A percentile compares a stretch with the other conserved stretches of the same genome.
Evolutionary conservation across 2,113 vertebrate genomes (phyloP).

Genomic region (Chaetops frenatus): DNA sequence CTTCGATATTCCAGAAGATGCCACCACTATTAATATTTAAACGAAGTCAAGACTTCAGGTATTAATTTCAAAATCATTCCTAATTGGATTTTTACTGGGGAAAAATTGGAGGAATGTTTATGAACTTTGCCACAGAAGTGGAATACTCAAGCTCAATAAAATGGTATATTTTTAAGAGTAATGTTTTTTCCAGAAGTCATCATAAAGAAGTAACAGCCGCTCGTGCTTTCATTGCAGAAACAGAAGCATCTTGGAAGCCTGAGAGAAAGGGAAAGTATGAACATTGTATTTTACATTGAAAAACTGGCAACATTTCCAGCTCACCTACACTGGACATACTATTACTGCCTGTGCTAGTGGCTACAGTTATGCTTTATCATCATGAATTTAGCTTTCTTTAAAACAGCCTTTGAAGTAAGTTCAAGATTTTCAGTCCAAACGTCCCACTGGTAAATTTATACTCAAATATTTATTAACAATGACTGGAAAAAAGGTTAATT

Average conservation of each 20-base stretch:
- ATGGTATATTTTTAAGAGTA: background rate
- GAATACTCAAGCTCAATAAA: conserved; percentile 30
- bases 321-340: background rate
- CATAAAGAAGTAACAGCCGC: background rate
- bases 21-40: background rate
- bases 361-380: background rate
- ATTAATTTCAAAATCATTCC: background rate
- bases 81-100: background rate
- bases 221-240: conserved; percentile 35
- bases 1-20: background rate
- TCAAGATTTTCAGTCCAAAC: background rate
- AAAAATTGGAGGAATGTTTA: conserved; percentile 15
- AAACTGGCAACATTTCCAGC: background rate
- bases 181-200: conserved; percentile 28
- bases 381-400: background rate
- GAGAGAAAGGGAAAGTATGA: background rate
- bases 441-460: background rate
- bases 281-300: background rate
- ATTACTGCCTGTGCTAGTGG: background rate
- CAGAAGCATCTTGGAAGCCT: background rate
- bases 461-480: background rate
- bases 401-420: background rate
- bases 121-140: background rate
- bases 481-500: conserved; percentile 34
- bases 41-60: background rate